Conservation (phyloP, 2,113 vertebrate genomes). For the Amphilophus citrinellus region DNA sequence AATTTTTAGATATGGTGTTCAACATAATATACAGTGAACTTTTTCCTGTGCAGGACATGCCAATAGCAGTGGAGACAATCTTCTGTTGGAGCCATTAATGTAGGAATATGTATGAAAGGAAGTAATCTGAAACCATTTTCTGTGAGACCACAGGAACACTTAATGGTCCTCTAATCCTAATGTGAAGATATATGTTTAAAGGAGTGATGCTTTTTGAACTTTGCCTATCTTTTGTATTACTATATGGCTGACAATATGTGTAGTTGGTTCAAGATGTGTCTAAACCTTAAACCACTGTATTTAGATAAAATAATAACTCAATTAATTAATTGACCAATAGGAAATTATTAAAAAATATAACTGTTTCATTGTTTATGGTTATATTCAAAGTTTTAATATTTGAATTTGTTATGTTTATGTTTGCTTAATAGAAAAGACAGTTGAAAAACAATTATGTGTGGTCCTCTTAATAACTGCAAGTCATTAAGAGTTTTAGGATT, state of each 20-base stretch:
- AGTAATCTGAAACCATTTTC: neutral
- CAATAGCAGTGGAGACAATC: neutral
- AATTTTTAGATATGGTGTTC: slow-evolving; percentile 30
- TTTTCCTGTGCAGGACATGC: neutral
- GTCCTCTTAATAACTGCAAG: neutral
- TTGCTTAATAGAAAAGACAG: neutral
- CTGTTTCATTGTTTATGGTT: neutral
- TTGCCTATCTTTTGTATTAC: neutral
- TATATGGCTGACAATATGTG: neutral
- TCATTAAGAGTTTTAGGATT: neutral
- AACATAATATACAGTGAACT: neutral
- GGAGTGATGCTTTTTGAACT: neutral
- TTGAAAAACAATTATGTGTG: neutral
- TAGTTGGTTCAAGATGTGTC: neutral
- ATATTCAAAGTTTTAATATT: neutral
- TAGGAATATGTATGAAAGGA: neutral
- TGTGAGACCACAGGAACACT: neutral
- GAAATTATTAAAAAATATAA: neutral
- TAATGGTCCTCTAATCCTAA: neutral
- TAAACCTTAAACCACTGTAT: neutral
- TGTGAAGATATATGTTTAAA: neutral
- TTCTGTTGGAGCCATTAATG: neutral
- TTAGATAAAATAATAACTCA: neutral
- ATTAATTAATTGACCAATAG: too few relatives aligned
- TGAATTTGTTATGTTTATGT: neutral